phyloP scores from a whole-genome alignment of 2,888 invertebrate species.

The Labia minor region DNA sequence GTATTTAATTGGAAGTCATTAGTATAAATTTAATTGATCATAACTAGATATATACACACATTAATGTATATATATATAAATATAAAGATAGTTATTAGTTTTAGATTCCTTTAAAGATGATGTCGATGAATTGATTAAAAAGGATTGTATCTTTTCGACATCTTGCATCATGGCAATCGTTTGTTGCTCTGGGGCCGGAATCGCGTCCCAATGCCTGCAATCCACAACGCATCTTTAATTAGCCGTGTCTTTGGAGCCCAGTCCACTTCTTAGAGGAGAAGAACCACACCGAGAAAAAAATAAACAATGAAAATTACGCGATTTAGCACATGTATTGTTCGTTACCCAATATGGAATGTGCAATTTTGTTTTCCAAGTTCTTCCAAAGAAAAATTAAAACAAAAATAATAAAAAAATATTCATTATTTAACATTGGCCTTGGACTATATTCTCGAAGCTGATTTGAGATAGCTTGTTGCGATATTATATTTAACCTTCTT shows the following conservation, averaged over 20 bases:
- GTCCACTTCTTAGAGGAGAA: not conserved
- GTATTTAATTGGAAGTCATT: no score
- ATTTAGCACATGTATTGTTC: slow-evolving; percentile 13
- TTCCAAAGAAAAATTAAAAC: not conserved
- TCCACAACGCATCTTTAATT: slow-evolving; percentile 1
- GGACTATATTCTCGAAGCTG: not conserved
- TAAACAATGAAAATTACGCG: slow-evolving; percentile 13
- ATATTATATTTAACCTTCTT: slow-evolving; percentile 5
- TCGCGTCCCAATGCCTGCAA: slow-evolving; percentile 5
- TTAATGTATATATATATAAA: no score
- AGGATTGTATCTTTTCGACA: no score
- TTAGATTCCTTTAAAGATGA: no score
- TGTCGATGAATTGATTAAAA: no score
- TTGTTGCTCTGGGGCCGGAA: not conserved
- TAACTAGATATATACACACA: no score
- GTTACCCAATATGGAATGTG: not conserved
- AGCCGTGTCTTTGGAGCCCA: not conserved
- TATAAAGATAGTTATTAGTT: no score
- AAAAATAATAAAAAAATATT: no score
- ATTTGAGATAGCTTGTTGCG: not conserved
- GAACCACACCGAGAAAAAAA: not conserved
- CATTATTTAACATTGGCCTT: slow-evolving; percentile 9
- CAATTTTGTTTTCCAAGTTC: not conserved
- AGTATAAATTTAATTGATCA: no score
- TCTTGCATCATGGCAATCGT: no score